These are phyloP conservation scores for Myrmophylax atrothorax DNA, from an alignment of 2,113 vertebrate genomes.

Conservation along the genomic window DNA sequence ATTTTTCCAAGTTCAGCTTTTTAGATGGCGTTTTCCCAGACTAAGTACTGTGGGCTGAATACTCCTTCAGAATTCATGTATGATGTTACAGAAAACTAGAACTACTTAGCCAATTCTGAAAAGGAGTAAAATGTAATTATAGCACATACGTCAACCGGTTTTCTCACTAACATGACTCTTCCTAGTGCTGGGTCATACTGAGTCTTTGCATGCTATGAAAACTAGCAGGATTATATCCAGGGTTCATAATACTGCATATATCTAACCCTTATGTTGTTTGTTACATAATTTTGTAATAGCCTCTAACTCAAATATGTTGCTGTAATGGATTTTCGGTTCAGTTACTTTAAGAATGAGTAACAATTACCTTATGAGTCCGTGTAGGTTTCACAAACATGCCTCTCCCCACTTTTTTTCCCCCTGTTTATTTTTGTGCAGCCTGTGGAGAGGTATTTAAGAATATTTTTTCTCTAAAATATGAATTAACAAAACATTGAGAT, in stretches of 20 bases:
- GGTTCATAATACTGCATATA: not conserved
- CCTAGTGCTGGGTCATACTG: not conserved
- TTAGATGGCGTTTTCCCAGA: not conserved
- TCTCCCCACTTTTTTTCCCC: not conserved
- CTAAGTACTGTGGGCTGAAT: not conserved
- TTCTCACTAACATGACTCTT: not conserved
- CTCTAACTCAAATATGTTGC: not conserved
- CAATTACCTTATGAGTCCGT: not conserved
- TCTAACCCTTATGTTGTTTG: not conserved
- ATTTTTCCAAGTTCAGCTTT: not conserved
- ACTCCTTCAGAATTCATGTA: not conserved
- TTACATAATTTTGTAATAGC: not conserved
- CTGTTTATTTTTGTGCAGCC: not conserved
- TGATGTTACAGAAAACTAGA: not conserved
- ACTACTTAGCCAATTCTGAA: not conserved
- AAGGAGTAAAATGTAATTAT: not conserved
- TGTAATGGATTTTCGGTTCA: not conserved
- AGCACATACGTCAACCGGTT: not conserved
- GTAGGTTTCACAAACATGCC: not conserved
- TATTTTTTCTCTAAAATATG: not conserved
- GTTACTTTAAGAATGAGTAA: not conserved
- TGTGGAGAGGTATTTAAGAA: not conserved
- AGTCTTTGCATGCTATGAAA: not conserved
- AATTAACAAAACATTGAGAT: fast-evolving
- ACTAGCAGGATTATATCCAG: not conserved